Evolutionary conservation across 2,113 vertebrate species (phyloP).

Genomic region (Gymnocephalus cernua): DNA sequence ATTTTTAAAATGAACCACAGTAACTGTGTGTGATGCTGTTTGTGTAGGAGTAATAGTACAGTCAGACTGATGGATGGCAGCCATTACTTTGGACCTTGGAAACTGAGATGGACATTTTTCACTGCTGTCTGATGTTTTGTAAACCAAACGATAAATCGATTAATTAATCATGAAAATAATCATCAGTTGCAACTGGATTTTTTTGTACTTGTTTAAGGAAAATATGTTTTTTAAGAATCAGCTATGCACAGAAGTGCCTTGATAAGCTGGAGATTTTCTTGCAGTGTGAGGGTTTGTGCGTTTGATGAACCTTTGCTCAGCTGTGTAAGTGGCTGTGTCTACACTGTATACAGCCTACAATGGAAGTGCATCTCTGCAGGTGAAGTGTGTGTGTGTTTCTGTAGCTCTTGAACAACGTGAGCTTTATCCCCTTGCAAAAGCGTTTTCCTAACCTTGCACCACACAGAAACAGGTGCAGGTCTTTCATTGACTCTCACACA

Average conservation of each 20-base stretch:
- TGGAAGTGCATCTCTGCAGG: conserved; percentile 42
- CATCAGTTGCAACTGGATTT: neutral
- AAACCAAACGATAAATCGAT: neutral
- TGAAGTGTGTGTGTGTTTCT: conserved; percentile 31
- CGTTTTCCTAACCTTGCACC: conserved; percentile 29
- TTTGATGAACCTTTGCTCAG: neutral
- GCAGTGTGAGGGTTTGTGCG: neutral
- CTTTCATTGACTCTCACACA: neutral
- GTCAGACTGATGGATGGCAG: conserved; percentile 28
- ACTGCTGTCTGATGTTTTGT: neutral
- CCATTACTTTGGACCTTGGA: neutral
- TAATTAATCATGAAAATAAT: neutral
- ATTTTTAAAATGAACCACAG: neutral
- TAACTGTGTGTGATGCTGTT: conserved; percentile 17
- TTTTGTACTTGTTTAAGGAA: neutral
- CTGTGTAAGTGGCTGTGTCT: conserved; percentile 14
- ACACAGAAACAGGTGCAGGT: conserved; percentile 13
- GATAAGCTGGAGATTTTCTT: neutral
- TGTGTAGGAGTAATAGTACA: conserved; percentile 39
- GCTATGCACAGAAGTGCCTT: neutral
- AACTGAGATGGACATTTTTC: neutral
- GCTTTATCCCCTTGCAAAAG: conserved; percentile 28
- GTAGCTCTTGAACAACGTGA: conserved; percentile 41
- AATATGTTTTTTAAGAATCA: neutral
- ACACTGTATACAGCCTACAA: neutral